Evolutionary conservation across 2,888 invertebrate genomes (phyloP).

Genomic region (Oasisia sp.): DNA sequence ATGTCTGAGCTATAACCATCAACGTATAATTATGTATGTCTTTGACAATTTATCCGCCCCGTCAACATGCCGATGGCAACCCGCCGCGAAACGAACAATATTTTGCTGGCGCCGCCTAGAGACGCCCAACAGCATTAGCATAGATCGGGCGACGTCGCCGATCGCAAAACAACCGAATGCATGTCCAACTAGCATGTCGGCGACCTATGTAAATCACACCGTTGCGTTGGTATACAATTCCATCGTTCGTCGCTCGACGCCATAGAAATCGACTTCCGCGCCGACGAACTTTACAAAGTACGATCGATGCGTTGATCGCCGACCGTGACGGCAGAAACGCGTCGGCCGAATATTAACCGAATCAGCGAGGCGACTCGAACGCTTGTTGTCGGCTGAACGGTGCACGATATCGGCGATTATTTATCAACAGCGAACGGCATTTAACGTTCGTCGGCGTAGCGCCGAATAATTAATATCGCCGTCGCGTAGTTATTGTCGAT

Average conservation of each 20-base stretch:
- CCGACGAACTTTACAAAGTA: background rate
- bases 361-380: background rate
- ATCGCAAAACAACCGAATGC: background rate
- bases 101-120: background rate
- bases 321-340: background rate
- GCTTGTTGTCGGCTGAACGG: background rate
- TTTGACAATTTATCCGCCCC: background rate
- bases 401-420: background rate
- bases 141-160: background rate
- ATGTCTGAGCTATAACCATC: too few species aligned
- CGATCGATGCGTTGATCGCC: background rate
- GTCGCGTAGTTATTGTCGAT: background rate
- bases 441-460: background rate
- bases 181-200: background rate
- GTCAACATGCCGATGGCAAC: background rate
- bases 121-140: background rate
- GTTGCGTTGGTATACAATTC: background rate
- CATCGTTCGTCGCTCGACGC: background rate
- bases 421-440: slow-evolving; percentile 8
- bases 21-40: too few species aligned
- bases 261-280: slow-evolving; percentile 11
- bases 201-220: background rate
- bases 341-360: slow-evolving; percentile 3
- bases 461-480: slow-evolving; percentile 4
- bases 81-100: background rate